These are phyloP conservation scores for Balanococcus diminutus DNA, from an alignment of 2,888 invertebrate species.

Conservation along the genomic window DNA sequence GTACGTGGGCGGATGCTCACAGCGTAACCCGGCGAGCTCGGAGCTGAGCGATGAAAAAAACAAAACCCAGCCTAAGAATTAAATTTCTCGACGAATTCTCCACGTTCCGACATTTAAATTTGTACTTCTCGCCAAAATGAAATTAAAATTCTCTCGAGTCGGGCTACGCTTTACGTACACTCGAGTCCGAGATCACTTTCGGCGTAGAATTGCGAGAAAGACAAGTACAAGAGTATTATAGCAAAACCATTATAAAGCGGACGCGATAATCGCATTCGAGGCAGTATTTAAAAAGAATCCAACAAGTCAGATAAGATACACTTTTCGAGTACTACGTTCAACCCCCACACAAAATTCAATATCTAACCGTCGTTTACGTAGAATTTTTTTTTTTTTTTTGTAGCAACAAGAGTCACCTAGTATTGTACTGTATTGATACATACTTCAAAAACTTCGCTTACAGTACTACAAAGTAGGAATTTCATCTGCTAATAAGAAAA, in stretches of 20 bases:
- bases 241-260: not conserved
- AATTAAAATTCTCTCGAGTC: not conserved
- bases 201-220: not conserved
- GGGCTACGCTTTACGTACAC: not conserved
- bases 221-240: not conserved
- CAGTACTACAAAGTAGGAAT: not conserved
- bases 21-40: not conserved
- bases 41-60: not conserved
- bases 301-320: constrained; percentile 25
- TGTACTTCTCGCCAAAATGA: constrained; percentile 1
- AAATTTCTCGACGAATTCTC: not conserved
- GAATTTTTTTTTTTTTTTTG: no score
- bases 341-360: not conserved
- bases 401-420: not conserved
- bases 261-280: not conserved
- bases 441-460: not conserved
- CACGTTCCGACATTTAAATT: not conserved
- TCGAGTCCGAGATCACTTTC: not conserved
- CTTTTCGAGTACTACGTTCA: not conserved
- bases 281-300: not conserved
- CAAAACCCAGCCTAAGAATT: not conserved
- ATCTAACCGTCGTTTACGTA: not conserved
- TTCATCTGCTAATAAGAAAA: not conserved
- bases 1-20: not conserved
- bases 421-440: not conserved